Evolutionary conservation across 2,888 invertebrate genomes (phyloP).

Genomic region (Strigamia transsilvanica): DNA sequence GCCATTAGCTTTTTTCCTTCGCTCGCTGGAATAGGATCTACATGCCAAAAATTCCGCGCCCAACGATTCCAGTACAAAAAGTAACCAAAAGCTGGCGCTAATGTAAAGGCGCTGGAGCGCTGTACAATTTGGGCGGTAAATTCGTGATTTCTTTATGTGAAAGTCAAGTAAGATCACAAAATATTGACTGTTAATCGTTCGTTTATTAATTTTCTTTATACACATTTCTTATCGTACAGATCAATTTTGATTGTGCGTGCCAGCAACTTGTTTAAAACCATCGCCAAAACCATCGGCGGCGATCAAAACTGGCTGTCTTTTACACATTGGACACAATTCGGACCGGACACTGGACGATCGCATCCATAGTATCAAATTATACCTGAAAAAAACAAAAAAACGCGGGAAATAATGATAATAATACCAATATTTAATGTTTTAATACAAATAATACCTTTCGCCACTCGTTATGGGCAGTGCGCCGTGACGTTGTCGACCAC

Average conservation of each 20-base stretch:
- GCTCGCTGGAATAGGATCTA: background rate
- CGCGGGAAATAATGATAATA: background rate
- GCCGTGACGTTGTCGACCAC: conserved; percentile 65
- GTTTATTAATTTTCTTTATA: too few relatives aligned
- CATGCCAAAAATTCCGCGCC: conserved; percentile 16
- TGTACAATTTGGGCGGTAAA: too few relatives aligned
- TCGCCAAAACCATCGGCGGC: conserved; percentile 59
- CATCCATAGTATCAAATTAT: conserved; percentile 66
- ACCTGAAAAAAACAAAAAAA: conserved; percentile 55
- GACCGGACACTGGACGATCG: conserved; percentile 64
- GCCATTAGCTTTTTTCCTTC: conserved; percentile 16
- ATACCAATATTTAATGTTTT: background rate
- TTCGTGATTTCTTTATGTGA: too few relatives aligned
- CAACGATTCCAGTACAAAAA: background rate
- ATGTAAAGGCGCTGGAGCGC: background rate
- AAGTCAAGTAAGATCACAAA: too few relatives aligned
- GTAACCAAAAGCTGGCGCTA: background rate
- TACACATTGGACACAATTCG: conserved; percentile 65
- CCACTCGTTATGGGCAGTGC: conserved; percentile 63
- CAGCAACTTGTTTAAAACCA: conserved; percentile 58
- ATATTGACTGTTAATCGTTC: too few relatives aligned
- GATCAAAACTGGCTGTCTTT: conserved; percentile 61
- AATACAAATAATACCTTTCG: conserved; percentile 59
- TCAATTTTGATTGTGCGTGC: background rate
- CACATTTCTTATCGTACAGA: too few relatives aligned